These are phyloP conservation scores for Globicephala melas DNA, from an alignment of 2,113 vertebrate genomes.

Conservation along the genomic window DNA sequence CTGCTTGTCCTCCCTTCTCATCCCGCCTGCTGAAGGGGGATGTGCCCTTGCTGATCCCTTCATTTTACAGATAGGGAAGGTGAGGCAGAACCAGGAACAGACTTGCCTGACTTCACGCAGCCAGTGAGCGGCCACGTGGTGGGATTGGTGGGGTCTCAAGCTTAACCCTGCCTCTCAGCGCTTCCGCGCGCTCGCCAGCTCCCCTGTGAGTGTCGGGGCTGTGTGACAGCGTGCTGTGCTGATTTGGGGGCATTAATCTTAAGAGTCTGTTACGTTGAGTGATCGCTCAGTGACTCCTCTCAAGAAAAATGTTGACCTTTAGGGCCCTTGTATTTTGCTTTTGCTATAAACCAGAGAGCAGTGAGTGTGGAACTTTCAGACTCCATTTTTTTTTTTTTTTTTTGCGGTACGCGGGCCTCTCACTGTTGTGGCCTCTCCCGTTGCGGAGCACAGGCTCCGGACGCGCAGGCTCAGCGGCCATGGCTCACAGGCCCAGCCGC, in stretches of 20 bases:
- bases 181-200: too few relatives aligned
- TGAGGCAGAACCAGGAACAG: neutral
- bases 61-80: neutral
- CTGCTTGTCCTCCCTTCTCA: neutral
- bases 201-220: neutral
- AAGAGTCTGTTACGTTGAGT: neutral
- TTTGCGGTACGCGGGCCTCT: too few relatives aligned
- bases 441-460: too few relatives aligned
- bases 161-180: neutral
- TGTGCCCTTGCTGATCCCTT: neutral
- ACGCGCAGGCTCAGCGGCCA: too few relatives aligned
- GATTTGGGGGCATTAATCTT: neutral
- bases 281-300: neutral
- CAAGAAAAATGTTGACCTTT: neutral
- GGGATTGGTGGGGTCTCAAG: neutral
- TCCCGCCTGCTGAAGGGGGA: neutral
- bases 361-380: neutral
- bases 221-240: neutral
- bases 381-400: too few relatives aligned
- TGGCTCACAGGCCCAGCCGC: too few relatives aligned
- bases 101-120: neutral
- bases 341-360: neutral
- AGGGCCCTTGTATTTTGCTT: neutral
- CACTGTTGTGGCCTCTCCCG: too few relatives aligned
- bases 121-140: rapidly evolving